A percentile compares a stretch with the other conserved stretches of the same genome.
phyloP scores from a whole-genome alignment of 2,113 vertebrate species.

The Merops nubicus region DNA sequence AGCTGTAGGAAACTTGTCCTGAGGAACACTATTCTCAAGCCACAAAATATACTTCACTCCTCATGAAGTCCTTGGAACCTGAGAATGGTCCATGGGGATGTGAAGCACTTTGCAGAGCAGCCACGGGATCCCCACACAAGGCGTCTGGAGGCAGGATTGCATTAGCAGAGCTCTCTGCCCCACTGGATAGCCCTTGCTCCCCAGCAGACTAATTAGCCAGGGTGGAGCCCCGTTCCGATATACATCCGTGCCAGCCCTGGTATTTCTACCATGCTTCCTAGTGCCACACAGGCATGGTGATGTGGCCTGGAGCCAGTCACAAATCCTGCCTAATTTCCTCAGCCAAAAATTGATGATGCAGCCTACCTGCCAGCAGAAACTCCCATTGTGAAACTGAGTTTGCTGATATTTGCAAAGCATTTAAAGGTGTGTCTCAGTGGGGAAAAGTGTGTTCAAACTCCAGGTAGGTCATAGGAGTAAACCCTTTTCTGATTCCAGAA shows the following conservation, averaged over 20 bases:
- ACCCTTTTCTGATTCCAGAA: not conserved
- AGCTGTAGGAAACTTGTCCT: not conserved
- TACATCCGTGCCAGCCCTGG: not conserved
- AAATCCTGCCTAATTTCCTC: constrained; percentile 43
- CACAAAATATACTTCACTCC: not conserved
- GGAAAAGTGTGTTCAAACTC: not conserved
- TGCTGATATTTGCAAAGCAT: constrained; percentile 63
- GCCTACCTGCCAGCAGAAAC: constrained; percentile 52
- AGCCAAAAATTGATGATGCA: constrained; percentile 48
- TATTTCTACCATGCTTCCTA: not conserved
- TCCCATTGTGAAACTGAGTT: constrained; percentile 51
- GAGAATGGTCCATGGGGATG: not conserved
- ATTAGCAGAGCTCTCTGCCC: not conserved
- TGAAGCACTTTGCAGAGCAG: not conserved
- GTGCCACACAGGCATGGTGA: not conserved
- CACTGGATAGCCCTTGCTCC: not conserved
- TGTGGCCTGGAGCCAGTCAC: constrained; percentile 20
- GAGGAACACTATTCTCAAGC: not conserved
- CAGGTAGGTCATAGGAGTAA: constrained; percentile 10
- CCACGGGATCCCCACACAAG: not conserved
- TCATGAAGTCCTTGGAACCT: not conserved
- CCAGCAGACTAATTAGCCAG: constrained; percentile 11
- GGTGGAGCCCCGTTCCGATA: constrained; percentile 21
- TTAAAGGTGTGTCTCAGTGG: constrained; percentile 45
- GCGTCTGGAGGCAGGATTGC: not conserved